A percentile compares a stretch with the other conserved stretches of the same genome.
Evolutionary conservation across 2,888 invertebrate species (phyloP).

Genomic region (Lamproptera curius): DNA sequence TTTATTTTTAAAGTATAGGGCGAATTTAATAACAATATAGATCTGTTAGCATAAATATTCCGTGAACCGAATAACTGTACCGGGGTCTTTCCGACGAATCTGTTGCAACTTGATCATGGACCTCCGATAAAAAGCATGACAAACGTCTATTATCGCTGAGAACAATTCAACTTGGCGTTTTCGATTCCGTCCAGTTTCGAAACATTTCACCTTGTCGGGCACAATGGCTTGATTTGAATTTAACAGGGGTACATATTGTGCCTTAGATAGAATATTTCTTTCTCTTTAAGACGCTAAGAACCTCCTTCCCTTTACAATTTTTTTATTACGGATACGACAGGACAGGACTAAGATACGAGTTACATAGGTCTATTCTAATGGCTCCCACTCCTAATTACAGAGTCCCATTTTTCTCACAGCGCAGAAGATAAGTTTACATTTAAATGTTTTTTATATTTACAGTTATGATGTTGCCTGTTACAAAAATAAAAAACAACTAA

Average conservation of each 20-base stretch:
- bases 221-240: slow-evolving; percentile 43
- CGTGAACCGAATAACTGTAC: slow-evolving; percentile 28
- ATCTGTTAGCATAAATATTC: slow-evolving; percentile 30
- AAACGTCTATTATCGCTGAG: slow-evolving; percentile 39
- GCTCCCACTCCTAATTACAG: too few relatives aligned
- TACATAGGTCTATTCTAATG: too few relatives aligned
- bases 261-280: slow-evolving; percentile 40
- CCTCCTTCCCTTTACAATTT: too few relatives aligned
- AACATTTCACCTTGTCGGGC: slow-evolving; percentile 52
- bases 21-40: neutral
- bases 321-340: too few relatives aligned
- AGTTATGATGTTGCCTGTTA: neutral
- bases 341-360: too few relatives aligned
- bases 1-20: too few relatives aligned
- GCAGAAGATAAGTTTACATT: too few relatives aligned
- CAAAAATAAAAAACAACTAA: neutral
- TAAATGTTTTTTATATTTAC: too few relatives aligned
- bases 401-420: too few relatives aligned
- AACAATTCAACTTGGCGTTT: slow-evolving; percentile 37
- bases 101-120: slow-evolving; percentile 28
- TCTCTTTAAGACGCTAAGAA: too few relatives aligned
- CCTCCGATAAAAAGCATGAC: slow-evolving; percentile 47
- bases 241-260: slow-evolving; percentile 44
- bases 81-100: slow-evolving; percentile 30
- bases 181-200: slow-evolving; percentile 37